These are phyloP conservation scores for Peromyscus polionotus DNA, from an alignment of 2,113 vertebrate species.

Conservation along the genomic window DNA sequence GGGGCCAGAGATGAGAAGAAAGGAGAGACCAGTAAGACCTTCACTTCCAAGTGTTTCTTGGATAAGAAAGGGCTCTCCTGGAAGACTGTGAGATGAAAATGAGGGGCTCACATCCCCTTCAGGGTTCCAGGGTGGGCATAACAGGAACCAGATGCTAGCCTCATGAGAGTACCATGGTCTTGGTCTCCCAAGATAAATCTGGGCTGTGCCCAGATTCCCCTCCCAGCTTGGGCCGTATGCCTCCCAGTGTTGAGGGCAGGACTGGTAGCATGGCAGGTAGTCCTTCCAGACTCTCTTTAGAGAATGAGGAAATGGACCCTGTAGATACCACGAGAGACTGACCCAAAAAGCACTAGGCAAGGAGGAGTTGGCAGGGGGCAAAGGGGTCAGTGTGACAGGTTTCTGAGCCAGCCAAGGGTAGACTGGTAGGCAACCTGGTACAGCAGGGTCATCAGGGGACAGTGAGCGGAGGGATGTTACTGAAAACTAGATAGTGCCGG, in stretches of 20 bases:
- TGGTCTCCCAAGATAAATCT: not conserved
- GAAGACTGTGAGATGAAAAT: not conserved
- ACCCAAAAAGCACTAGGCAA: not conserved
- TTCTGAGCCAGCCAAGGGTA: constrained; percentile 29
- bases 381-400: not conserved
- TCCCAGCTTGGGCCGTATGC: not conserved
- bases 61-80: constrained; percentile 1
- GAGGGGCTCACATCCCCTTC: not conserved
- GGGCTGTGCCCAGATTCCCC: not conserved
- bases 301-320: not conserved
- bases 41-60: not conserved
- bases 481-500: not conserved
- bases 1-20: not conserved
- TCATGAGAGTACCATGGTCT: not conserved
- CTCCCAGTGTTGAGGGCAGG: not conserved
- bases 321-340: not conserved
- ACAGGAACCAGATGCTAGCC: not conserved
- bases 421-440: not conserved
- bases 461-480: not conserved
- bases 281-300: not conserved
- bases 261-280: not conserved
- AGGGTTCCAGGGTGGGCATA: not conserved
- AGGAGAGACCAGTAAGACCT: not conserved
- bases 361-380: not conserved
- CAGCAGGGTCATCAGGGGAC: constrained; percentile 19